Conservation (phyloP, 2,797 vertebrate species). For the Melanotaenia pygmaea region DNA sequence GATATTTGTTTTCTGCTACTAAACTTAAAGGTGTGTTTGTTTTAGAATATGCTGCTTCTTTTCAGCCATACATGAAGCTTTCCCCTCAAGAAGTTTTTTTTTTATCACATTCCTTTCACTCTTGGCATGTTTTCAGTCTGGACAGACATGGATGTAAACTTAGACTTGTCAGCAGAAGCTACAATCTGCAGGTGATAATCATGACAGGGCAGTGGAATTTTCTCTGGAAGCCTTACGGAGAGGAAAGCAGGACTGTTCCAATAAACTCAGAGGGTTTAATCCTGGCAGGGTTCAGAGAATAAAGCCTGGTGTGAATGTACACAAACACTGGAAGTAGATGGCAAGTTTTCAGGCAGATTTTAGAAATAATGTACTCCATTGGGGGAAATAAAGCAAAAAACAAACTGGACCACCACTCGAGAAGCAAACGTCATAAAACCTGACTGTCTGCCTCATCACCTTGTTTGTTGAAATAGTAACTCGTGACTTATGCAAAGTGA, state of each 20-base stretch:
- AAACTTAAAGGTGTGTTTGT: too few relatives aligned
- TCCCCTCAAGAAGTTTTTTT: background rate
- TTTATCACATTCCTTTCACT: background rate
- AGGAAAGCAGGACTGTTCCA: background rate
- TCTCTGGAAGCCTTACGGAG: background rate
- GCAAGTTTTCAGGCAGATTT: background rate
- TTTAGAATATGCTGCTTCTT: background rate
- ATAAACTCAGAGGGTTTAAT: background rate
- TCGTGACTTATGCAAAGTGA: background rate
- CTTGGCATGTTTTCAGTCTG: background rate
- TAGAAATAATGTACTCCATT: background rate
- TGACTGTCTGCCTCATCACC: background rate
- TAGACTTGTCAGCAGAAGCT: background rate
- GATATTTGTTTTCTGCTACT: too few relatives aligned
- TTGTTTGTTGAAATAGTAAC: background rate
- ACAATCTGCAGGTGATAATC: background rate
- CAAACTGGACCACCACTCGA: background rate
- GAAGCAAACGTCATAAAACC: background rate
- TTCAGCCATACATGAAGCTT: background rate
- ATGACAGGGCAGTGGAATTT: background rate
- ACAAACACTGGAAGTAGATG: background rate
- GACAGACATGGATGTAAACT: background rate
- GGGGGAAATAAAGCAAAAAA: background rate
- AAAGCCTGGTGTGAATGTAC: background rate
- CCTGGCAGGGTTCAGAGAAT: background rate